Percentiles rank a stretch among this genome's conserved stretches.
phyloP scores from a whole-genome alignment of 2,797 vertebrate species.

The Protonibea diacanthus region DNA sequence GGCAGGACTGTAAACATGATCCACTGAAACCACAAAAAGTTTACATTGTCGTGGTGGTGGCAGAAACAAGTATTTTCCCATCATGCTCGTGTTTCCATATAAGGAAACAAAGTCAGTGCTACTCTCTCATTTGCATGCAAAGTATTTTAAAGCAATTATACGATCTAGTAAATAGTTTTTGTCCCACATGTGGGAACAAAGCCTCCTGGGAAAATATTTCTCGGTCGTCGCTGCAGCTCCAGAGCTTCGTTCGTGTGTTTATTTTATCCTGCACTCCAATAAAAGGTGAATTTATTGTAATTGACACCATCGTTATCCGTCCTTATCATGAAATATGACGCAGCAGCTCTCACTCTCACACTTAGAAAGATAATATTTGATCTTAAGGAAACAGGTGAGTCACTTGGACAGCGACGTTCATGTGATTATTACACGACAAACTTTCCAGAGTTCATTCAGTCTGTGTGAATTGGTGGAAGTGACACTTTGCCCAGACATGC shows the following conservation, averaged over 20 bases:
- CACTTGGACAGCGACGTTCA: slow-evolving; percentile 5
- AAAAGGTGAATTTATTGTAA: slow-evolving; percentile 6
- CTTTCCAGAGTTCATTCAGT: slow-evolving; percentile 14
- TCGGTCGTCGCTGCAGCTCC: slow-evolving; percentile 1
- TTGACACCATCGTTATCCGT: slow-evolving; percentile 6
- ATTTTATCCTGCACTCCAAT: background rate
- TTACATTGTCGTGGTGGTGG: slow-evolving; percentile 16
- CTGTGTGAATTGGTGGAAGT: slow-evolving; percentile 51
- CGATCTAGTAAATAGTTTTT: slow-evolving; percentile 30
- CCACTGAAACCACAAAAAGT: slow-evolving; percentile 4
- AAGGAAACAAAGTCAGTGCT: slow-evolving; percentile 19
- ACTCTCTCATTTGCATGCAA: slow-evolving; percentile 58
- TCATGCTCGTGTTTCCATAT: slow-evolving; percentile 23
- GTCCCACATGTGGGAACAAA: slow-evolving; percentile 36
- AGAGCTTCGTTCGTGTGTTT: background rate
- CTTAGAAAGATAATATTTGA: slow-evolving; percentile 22
- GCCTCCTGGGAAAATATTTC: slow-evolving; percentile 52
- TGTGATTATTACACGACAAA: slow-evolving; percentile 41
- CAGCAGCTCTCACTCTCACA: background rate
- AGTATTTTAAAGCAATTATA: slow-evolving; percentile 37
- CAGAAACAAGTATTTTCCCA: slow-evolving; percentile 38
- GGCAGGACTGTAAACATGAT: slow-evolving; percentile 16
- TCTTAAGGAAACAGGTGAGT: slow-evolving; percentile 48
- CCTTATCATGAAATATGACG: slow-evolving; percentile 12
- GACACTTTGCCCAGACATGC: slow-evolving; percentile 41